Evolutionary conservation across 2,888 invertebrate genomes (phyloP), one percentile per base, ranked within the genome.

Genomic region (Drosophila borborema): DNA sequence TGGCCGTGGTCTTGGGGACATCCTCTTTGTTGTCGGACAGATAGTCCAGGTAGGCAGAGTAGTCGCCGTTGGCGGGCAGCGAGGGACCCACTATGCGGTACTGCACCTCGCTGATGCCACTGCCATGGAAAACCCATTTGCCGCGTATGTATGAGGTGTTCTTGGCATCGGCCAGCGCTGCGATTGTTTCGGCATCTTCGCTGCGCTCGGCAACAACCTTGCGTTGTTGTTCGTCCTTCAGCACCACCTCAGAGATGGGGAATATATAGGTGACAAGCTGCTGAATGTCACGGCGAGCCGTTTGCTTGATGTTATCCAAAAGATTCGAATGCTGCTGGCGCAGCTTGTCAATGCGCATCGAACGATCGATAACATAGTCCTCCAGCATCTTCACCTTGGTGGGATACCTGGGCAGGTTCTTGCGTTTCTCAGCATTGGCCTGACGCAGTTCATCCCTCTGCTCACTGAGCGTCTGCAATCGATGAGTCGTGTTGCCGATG

Each of bases 81-180:
- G 96, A 96, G 0, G 98, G 97, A n/a, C 96, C 96, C 43, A 97
- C 96, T 74, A 98, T 96, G 53, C 95, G 94, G 92, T 96, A 96
- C 82, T 96, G 95, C 77, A 95, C 93, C 92, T 97, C 96, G 72
- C 95, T 94, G 53, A 95, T 95, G 82, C 95, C 95, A 89, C 96
- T 96, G 48, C 92, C 92, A 73, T 92, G 92, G 46, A 93, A 95
- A 94, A 94, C 94, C 96, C 98, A 97, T 82, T 95, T 95, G 89
- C 97, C 96, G 92, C 96, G 94, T 91, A 98, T 95, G 92, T 97
- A 96, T 73, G 97, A 95, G 84, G 96, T 96, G 93, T 97, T 95
- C 55, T 96, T 95, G 38, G 97, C 96, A 91, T 97, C 96, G 12
- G 96, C 96, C 40, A 95, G 88, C 0, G 94, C 95, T 58, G 94